Conservation (phyloP, 2,113 vertebrate species). For the Anolis sagrei region DNA sequence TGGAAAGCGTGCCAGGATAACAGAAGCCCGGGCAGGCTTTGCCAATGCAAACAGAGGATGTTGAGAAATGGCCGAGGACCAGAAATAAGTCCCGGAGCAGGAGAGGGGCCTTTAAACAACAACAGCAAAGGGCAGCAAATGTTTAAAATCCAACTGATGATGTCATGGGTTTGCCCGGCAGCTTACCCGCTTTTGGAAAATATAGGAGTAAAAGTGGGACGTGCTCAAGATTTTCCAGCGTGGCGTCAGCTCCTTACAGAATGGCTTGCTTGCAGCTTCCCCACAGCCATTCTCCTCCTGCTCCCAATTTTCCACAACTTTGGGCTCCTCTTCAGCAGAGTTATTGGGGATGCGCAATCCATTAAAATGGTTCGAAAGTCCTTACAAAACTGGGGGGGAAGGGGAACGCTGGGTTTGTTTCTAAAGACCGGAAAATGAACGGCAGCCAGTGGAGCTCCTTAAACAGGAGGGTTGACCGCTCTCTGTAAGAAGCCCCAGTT, state of each 20-base stretch:
- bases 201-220: conserved; percentile 22
- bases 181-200: conserved; percentile 51
- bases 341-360: no score
- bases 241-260: background rate
- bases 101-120: background rate
- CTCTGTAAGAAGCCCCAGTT: no score
- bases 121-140: no score
- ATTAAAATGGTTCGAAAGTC: no score
- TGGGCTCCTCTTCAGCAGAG: no score
- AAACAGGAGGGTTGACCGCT: no score
- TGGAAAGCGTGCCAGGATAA: conserved; percentile 28
- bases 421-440: no score
- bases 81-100: conserved; percentile 25
- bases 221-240: background rate
- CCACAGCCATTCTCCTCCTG: background rate
- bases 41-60: conserved; percentile 54
- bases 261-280: background rate
- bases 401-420: no score
- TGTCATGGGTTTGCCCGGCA: conserved; percentile 43
- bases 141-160: conserved; percentile 42
- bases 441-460: no score
- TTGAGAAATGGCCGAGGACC: conserved; percentile 30
- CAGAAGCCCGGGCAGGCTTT: background rate
- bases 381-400: no score
- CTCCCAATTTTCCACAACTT: no score